Base-by-base conservation (phyloP, 2,797 vertebrate genomes). In the Nothura maculosa region DNA sequence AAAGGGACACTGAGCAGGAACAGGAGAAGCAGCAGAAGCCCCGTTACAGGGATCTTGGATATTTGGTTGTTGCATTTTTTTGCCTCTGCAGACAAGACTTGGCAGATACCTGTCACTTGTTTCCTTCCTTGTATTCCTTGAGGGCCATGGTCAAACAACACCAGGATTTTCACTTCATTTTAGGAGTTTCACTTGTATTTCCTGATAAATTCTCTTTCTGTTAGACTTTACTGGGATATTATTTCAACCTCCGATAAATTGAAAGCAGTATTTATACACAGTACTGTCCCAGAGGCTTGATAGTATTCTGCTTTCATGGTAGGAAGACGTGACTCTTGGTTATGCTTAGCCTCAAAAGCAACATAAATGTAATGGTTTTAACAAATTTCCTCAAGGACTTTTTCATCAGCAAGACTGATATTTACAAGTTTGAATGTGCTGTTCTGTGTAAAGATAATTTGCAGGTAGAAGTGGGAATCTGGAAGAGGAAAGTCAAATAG, bases 351-450 rank as follows among this genome's bases (percentile, higher is more conserved):
- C 84, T 89, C 75, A 45, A 61, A 66, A 58, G 68, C 74, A 73
- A 79, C 34, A 40, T 76, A 72, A 89, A 85, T 91, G 54, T 78
- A 83, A 92, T 60, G 27, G 43, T 92, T 89, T 86, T 84, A 72
- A 92, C 70, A 92, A 78, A 94, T 84, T 96, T 81, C 73, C 85
- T 88, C 34, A 15, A 89, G 92, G 81, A 88, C 84, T 83, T 89
- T 77, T 94, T 93, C 83, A 80, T 93, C 87, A 78, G 89, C 42
- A 57, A 52, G 75, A n/a, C 63, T 84, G 89, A 92, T 87, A 74
- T 94, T 91, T 89, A 48, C 78, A 89, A 76, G 83, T 62, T 84
- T 43, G 79, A 94, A 89, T 54, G 60, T 62, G 70, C 47, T 86
- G 79, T 82, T 81, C 85, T 78, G 42, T 67, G 1, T 34, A 43